Conservation (phyloP, 2,797 vertebrate species). For the Helarctos malayanus region DNA sequence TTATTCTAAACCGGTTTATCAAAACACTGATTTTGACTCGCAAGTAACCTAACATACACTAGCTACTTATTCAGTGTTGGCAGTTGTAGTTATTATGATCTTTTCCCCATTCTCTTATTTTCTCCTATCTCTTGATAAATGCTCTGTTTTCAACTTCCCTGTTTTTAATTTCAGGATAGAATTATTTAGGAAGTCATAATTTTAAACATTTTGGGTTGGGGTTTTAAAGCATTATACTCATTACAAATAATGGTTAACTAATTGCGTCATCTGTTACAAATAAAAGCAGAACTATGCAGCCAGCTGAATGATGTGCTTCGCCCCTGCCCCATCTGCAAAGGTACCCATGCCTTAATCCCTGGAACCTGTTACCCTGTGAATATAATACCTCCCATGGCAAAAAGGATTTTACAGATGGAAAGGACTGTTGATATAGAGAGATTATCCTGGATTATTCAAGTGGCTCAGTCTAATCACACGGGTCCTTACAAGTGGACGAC, state of each 20-base stretch:
- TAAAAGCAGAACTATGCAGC: background rate
- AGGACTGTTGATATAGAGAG: background rate
- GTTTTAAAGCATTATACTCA: background rate
- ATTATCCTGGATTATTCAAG: background rate
- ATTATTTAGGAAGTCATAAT: background rate
- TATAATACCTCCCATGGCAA: background rate
- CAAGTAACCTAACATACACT: background rate
- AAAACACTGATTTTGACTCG: background rate
- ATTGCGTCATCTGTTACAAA: background rate
- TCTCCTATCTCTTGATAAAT: background rate
- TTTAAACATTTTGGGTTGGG: background rate
- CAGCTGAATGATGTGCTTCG: background rate
- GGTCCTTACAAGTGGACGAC: background rate
- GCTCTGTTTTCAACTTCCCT: background rate
- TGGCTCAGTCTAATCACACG: background rate
- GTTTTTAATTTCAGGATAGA: background rate
- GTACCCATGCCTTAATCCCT: background rate
- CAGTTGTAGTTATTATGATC: background rate
- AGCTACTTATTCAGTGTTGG: background rate
- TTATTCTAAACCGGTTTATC: background rate
- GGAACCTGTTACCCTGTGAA: too few relatives aligned
- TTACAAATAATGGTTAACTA: background rate
- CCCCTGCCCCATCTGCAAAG: background rate
- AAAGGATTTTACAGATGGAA: background rate
- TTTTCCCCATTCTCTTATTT: background rate